These are phyloP conservation scores for Pelecanus crispus DNA, from an alignment of 2,113 vertebrate species.

Conservation along the genomic window DNA sequence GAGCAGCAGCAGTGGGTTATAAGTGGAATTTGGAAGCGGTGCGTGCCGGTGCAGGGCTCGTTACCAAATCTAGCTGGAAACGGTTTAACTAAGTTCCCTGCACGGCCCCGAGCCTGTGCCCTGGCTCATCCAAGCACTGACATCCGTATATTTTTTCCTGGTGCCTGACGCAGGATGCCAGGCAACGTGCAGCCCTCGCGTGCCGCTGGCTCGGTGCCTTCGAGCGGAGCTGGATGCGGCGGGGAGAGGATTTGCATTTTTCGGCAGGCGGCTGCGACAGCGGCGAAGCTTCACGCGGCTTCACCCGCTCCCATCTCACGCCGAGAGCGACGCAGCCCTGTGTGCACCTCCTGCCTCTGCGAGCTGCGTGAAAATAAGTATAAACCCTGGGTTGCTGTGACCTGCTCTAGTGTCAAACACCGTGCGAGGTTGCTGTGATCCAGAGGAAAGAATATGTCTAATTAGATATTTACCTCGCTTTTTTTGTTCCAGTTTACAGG, in stretches of 20 bases:
- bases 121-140: not conserved
- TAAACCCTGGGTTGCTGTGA: not conserved
- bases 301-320: not conserved
- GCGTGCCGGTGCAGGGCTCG: not conserved
- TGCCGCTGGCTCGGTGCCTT: not conserved
- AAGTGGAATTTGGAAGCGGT: not conserved
- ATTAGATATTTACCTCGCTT: not conserved
- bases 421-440: not conserved
- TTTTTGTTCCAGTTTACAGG: not conserved
- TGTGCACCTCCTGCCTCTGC: not conserved
- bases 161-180: not conserved
- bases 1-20: not conserved
- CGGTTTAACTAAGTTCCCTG: not conserved
- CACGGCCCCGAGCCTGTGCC: not conserved
- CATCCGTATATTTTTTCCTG: not conserved
- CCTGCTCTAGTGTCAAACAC: not conserved
- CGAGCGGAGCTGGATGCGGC: not conserved
- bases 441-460: not conserved
- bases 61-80: not conserved
- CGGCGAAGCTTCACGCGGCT: not conserved
- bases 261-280: not conserved
- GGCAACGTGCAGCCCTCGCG: not conserved
- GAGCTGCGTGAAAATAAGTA: not conserved
- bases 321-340: rapidly evolving
- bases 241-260: not conserved